Base-by-base conservation (phyloP, 2,113 vertebrate species). In the Chrysochloris asiatica region DNA sequence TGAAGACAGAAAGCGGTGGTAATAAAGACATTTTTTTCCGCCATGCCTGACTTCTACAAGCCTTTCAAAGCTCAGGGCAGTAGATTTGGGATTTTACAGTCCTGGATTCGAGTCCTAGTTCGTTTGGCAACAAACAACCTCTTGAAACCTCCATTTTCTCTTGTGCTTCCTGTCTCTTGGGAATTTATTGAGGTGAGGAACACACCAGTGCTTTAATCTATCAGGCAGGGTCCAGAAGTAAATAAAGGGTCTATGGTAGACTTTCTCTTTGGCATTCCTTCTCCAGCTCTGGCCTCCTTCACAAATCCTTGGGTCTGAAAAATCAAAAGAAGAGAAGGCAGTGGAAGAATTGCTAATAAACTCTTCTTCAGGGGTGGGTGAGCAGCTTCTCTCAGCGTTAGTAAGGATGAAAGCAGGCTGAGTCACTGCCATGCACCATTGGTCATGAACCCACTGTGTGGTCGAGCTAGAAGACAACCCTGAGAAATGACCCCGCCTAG, bases 391-490 rank as follows among this genome's bases (percentile, higher is more conserved):
- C 90, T 83, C 8, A 78, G 83, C 43, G 86, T 47, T 36, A 81
- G 13, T 36, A 73, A 90, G 56, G 72, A 73, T 47, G n/a, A 86
- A 94, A 87, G 76, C 3, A 1, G 36, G 22, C 73, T 89, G 73
- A 83, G 59, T 50, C 69, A 82, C 67, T 65, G n/a, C 43, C 85
- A 82, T 69, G 75, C 21, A 79, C 63, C 69, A 65, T 43, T 82
- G 63, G 77, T 33, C 56, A 56, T 36, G 83, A 95, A 87, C 33
- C 78, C 86, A 71, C 26, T 45, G 79, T 83, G 56, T 79, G 86
- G 13, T 63, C 69, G 36, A 91, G 63, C 78, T 80, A 48, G 77
- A 89, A 89, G 43, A 75, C 71, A 92, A n/a, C 38, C 28, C 14
- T 50, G 56, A 63, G 17, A 19, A 77, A 85, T 6, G 9, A 63